Evolutionary conservation across 2,113 vertebrate species (phyloP), one percentile per base, ranked within the genome.

Genomic region (Excalfactoria chinensis): DNA sequence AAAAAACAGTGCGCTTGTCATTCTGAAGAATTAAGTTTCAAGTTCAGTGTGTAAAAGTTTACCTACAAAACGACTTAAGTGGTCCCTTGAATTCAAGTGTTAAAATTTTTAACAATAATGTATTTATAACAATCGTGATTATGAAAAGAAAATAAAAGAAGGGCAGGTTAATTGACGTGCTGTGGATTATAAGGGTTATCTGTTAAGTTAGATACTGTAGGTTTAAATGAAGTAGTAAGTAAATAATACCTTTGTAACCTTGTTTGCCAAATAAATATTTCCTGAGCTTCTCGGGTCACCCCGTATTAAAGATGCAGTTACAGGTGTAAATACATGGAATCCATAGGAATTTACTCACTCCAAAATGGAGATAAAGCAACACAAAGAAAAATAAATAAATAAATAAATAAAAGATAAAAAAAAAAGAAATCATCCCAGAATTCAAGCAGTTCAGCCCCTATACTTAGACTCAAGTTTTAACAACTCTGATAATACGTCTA

Each of bases 181-280:
- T 63, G 55, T 18, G 13, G 28, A 80, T 89, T 91, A 89, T 67
- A 72, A 73, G 64, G 6, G 15, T 40, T 3, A 1, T 40, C 32
- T 71, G n/a, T 44, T 34, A 67, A 43, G 13, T 70, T 70, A 26
- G 34, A 40, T 30, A 44, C 15, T 35, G 37, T 76, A 28, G 55
- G 89, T 92, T 77, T 40, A 76, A 89, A 73, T 25, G 2, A 77
- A 89, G 73, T 16, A 3, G 10, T 51, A 72, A 93, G 71, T 4
- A 90, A 89, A 70, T 37, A 60, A 74, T 73, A 60, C 64, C 60
- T 55, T 74, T 32, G 20, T 60, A 83, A 48, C 14, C 77, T n/a
- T 51, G 13, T 56, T 77, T 94, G 94, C 78, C 93, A 92, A 84
- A 79, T 11, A 77, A 94, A 92, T 83, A 30, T 77, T 91, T 90